Percentiles rank a stretch among this genome's conserved stretches.
phyloP scores from a whole-genome alignment of 2,797 vertebrate genomes.

The Leptatherina wallacei region DNA sequence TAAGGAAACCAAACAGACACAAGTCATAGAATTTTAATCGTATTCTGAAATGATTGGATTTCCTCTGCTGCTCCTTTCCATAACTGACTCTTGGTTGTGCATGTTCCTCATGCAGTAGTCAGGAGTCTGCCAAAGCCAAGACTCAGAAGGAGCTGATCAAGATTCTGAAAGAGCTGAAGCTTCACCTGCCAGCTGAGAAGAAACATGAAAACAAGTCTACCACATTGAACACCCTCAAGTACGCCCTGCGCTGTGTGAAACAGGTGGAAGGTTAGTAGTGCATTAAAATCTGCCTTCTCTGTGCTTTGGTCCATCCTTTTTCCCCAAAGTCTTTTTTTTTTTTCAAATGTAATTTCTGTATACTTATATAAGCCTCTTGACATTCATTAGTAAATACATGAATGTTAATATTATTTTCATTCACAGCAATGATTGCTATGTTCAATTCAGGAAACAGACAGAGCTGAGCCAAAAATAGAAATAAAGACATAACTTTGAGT shows the following conservation, averaged over 20 bases:
- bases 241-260: conserved; percentile 93
- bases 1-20: background rate
- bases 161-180: conserved; percentile 92
- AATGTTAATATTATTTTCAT: background rate
- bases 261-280: conserved; percentile 91
- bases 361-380: background rate
- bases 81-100: conserved; percentile 20
- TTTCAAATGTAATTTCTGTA: background rate
- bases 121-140: conserved; percentile 92
- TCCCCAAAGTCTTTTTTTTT: background rate
- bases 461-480: conserved; percentile 3
- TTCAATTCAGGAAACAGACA: conserved; percentile 1
- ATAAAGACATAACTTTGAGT: background rate
- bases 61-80: background rate
- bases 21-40: background rate
- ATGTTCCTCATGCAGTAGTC: conserved; percentile 81
- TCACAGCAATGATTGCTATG: background rate
- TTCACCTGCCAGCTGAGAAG: conserved; percentile 89
- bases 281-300: background rate
- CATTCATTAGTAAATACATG: background rate
- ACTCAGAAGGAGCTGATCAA: conserved; percentile 92
- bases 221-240: conserved; percentile 89
- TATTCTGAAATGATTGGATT: background rate
- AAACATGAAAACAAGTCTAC: conserved; percentile 88
- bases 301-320: background rate